Evolutionary conservation across 2,888 invertebrate species (phyloP).

Genomic region (Diaphora mendica): DNA sequence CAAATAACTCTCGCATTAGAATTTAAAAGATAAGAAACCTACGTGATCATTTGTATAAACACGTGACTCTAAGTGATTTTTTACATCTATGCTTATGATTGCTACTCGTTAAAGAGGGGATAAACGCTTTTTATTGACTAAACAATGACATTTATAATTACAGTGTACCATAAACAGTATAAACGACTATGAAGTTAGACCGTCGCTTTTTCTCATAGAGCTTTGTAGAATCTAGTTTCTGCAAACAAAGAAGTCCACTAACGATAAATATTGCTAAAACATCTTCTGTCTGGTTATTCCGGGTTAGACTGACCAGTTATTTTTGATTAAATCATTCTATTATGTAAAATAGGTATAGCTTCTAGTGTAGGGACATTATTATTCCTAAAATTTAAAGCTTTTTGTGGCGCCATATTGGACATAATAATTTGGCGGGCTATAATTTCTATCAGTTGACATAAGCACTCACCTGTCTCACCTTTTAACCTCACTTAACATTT

Average conservation of each 20-base stretch:
- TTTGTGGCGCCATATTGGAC: constrained; percentile 25
- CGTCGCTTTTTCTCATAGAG: neutral
- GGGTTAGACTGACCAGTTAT: neutral
- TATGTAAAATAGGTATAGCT: neutral
- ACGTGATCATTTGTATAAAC: neutral
- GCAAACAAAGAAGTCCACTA: neutral
- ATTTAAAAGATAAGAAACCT: constrained; percentile 4
- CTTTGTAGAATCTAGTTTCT: neutral
- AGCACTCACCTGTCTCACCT: constrained; percentile 37
- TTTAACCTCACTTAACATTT: constrained; percentile 36
- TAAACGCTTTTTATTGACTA: neutral
- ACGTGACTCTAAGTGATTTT: neutral
- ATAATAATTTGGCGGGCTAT: constrained; percentile 23
- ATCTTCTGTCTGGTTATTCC: neutral
- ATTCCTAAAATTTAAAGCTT: constrained; percentile 19
- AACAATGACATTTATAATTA: neutral
- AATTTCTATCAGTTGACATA: constrained; percentile 44
- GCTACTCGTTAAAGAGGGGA: neutral
- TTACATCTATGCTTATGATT: neutral
- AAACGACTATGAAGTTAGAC: neutral
- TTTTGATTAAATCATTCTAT: neutral
- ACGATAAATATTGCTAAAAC: neutral
- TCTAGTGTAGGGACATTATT: neutral
- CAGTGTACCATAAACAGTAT: neutral
- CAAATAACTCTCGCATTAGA: constrained; percentile 3